Percentiles rank a stretch among this genome's conserved stretches.
Evolutionary conservation across 2,797 vertebrate genomes (phyloP).

Genomic region (Psittacula echo): DNA sequence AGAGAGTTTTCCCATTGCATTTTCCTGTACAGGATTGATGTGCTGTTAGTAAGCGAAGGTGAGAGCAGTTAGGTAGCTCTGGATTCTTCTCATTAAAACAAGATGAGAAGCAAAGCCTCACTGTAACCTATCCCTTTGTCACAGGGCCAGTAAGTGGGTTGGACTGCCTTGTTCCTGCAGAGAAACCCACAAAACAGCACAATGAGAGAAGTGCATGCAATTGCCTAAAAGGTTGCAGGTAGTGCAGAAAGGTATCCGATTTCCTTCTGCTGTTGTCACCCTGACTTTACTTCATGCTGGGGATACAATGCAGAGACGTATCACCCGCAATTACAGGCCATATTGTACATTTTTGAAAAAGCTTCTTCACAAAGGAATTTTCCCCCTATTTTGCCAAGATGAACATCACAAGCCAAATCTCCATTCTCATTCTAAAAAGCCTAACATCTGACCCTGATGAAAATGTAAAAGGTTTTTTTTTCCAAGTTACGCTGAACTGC

Average conservation of each 20-base stretch:
- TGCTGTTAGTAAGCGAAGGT: not conserved
- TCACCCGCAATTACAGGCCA: not conserved
- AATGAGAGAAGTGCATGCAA: not conserved
- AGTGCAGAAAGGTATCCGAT: not conserved
- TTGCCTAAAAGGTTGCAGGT: not conserved
- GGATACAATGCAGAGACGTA: fast-evolving
- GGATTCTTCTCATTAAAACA: not conserved
- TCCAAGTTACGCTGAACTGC: not conserved
- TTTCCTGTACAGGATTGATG: not conserved
- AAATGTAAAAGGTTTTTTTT: not conserved
- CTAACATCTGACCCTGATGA: slow-evolving; percentile 20
- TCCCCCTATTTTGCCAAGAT: not conserved
- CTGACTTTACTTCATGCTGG: not conserved
- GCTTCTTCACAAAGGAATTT: not conserved
- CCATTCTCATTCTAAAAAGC: not conserved
- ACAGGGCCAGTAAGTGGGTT: not conserved
- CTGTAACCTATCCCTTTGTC: not conserved
- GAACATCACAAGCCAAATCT: not conserved
- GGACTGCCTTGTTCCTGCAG: not conserved
- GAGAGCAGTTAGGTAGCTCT: not conserved
- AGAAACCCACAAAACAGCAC: not conserved
- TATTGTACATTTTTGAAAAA: not conserved
- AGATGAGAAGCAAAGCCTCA: not conserved
- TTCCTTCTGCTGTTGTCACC: not conserved
- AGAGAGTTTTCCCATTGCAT: not conserved